phyloP scores from a whole-genome alignment of 53 echinoderm and acorn worm genomes.

The Astropecten irregularis region DNA sequence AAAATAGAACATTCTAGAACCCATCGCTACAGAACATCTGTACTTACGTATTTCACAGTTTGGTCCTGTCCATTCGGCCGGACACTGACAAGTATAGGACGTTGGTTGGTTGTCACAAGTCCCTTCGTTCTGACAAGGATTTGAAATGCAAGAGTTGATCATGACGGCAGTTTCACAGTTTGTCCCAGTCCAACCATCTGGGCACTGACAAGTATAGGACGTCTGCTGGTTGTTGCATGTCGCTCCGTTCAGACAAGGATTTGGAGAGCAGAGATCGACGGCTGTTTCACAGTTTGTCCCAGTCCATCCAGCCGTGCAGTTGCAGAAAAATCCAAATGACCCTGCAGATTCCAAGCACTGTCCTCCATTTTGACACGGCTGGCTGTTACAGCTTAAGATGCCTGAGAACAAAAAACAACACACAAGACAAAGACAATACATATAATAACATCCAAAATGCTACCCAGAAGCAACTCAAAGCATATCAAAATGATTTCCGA shows the following conservation, averaged over 20 bases:
- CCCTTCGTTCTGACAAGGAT: not conserved
- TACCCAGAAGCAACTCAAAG: no score
- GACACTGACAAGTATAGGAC: conserved; percentile 28
- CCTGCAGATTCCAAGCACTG: not conserved
- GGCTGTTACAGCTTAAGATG: conserved; percentile 1
- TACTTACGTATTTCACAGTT: not conserved
- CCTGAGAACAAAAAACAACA: no score
- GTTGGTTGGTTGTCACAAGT: not conserved
- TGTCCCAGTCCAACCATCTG: conserved; percentile 37
- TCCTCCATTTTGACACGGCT: conserved; percentile 39
- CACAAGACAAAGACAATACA: no score
- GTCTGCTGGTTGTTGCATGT: conserved; percentile 37
- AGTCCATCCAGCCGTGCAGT: conserved; percentile 52
- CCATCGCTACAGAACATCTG: no score
- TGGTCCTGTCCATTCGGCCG: not conserved
- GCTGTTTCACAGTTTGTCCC: conserved; percentile 41
- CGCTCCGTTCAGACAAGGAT: conserved; percentile 67
- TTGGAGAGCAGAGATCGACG: not conserved
- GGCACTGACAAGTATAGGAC: conserved; percentile 40
- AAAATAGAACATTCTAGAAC: no score
- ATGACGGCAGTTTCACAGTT: not conserved
- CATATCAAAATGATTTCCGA: no score
- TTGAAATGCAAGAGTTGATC: not conserved
- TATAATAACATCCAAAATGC: no score
- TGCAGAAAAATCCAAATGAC: conserved; percentile 35